phyloP scores from a whole-genome alignment of 2,888 invertebrate species.

The Hylaea fasciaria region DNA sequence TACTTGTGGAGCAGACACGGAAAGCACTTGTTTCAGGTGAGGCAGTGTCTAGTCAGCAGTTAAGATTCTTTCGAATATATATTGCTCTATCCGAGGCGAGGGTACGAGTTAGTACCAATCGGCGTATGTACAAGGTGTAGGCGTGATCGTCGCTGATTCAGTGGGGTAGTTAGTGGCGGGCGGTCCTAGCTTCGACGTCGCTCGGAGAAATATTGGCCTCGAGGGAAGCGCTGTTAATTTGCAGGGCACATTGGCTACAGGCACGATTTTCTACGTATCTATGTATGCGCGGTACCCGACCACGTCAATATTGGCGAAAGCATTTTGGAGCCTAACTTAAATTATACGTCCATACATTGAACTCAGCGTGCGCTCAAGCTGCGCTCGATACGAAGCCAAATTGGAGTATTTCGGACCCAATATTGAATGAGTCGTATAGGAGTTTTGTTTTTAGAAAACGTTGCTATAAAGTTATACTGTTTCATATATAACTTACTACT shows the following conservation, averaged over 20 bases:
- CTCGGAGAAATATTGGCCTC: constrained; percentile 81
- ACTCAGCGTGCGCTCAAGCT: constrained; percentile 25
- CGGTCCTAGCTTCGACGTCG: constrained; percentile 80
- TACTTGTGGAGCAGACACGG: constrained; percentile 38
- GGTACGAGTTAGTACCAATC: constrained; percentile 79
- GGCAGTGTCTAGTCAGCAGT: constrained; percentile 69
- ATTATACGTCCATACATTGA: constrained; percentile 39
- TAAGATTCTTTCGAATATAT: constrained; percentile 67
- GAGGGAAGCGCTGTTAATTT: constrained; percentile 81
- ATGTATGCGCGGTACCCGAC: constrained; percentile 44
- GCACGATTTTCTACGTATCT: constrained; percentile 73
- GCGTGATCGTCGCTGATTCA: constrained; percentile 84
- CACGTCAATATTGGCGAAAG: constrained; percentile 56
- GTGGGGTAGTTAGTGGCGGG: constrained; percentile 83
- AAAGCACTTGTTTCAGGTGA: constrained; percentile 51
- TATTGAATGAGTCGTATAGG: background rate
- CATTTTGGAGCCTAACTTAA: constrained; percentile 53
- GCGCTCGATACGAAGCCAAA: constrained; percentile 26
- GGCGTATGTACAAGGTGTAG: constrained; percentile 82
- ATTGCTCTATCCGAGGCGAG: constrained; percentile 75
- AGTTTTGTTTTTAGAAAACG: no score
- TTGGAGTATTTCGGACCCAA: constrained; percentile 4
- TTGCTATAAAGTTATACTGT: no score
- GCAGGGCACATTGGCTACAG: constrained; percentile 74
- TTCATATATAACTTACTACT: no score